A percentile compares a stretch with the other conserved stretches of the same genome.
Evolutionary conservation across 2,888 invertebrate genomes (phyloP).

Genomic region (Euclidia mi): DNA sequence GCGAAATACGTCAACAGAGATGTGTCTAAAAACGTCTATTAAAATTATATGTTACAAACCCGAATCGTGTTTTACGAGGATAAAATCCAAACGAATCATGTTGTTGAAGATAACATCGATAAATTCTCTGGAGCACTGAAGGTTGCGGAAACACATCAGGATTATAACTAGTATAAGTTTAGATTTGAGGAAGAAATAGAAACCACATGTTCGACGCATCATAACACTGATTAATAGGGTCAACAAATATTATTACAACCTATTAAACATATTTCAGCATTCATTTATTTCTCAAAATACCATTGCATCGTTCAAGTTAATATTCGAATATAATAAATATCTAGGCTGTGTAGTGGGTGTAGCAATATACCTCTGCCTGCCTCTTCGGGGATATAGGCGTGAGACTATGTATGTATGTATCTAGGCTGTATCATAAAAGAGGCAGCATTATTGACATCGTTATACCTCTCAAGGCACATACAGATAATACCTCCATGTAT

Average conservation of each 20-base stretch:
- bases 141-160: background rate
- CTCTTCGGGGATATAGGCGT: too few relatives aligned
- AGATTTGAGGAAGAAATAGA: background rate
- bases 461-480: too few relatives aligned
- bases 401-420: too few relatives aligned
- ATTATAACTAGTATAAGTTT: constrained; percentile 2
- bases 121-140: constrained; percentile 1
- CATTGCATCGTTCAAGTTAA: too few relatives aligned
- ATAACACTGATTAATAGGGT: too few relatives aligned
- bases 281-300: background rate
- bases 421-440: too few relatives aligned
- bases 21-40: constrained; percentile 39
- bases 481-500: background rate
- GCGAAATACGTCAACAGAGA: constrained; percentile 56
- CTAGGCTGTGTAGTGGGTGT: too few relatives aligned
- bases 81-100: constrained; percentile 23
- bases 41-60: constrained; percentile 46
- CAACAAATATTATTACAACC: too few relatives aligned
- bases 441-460: too few relatives aligned
- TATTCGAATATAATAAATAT: too few relatives aligned
- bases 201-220: background rate
- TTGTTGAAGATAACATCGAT: constrained; percentile 14
- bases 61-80: constrained; percentile 37
- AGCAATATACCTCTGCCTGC: too few relatives aligned
- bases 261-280: background rate